Base-by-base conservation (phyloP, 2,888 invertebrate genomes). In the Oligia fasciuncula region DNA sequence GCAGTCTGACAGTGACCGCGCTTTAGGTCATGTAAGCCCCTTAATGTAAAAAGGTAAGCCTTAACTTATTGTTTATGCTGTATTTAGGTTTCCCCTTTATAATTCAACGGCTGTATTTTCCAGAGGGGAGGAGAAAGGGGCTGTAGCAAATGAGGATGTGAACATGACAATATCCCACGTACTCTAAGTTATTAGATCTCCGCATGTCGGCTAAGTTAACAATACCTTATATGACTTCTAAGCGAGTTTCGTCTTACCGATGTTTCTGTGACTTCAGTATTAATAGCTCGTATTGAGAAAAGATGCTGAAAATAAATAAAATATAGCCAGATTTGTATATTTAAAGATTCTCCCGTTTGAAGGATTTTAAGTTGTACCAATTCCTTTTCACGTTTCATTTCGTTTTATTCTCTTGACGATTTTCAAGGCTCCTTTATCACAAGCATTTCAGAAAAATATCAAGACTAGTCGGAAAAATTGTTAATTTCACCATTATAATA, bases 51-150 rank as follows among this genome's bases (percentile, higher is more conserved):
- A 83, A 43, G 49, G 14, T 49, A 13, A 49, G 14, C 14, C 4
- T 49, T 49, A 5, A 51, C 51, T 17, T 51, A 51, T 49, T 49
- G 49, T 49, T 49, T 29, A 29, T 65, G 13, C 65, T 83, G 60
- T 62, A 72, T 81, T 76, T 74, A 77, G 65, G 73, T 79, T 77
- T 77, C 60, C n/a, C 51, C 51, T 75, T 80, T 75, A 70, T 77
- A 79, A 76, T 78, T 81, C 84, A 77, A 71, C 73, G 49, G 35
- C 23, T 74, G 72, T 51, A 14, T n/a, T 74, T 68, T 57, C 40
- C 35, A 40, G 69, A 60, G 78, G 11, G 23, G 19, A n/a, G 29
- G 60, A 60, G n/a, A n/a, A n/a, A n/a, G n/a, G 11, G n/a, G 57
- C 57, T n/a, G n/a, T n/a, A n/a, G 4, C 11, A n/a, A 60, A n/a